Evolutionary conservation across 1,140 invertebrate species (phyloP).

Genomic region (Drosophila lowei): DNA sequence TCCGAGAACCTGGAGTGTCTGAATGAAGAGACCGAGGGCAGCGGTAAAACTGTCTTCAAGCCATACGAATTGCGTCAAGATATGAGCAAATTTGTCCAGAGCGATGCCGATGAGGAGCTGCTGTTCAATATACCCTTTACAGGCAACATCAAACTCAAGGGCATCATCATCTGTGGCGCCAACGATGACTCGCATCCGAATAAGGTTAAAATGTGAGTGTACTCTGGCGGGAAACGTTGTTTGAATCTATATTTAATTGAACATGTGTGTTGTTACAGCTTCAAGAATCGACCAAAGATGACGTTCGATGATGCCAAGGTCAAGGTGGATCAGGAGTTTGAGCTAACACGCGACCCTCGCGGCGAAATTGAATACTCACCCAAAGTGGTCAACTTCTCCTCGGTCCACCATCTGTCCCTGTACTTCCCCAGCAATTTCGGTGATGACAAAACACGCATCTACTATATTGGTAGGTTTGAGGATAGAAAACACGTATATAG

Average conservation of each 20-base stretch:
- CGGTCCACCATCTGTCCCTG: conserved; percentile 93
- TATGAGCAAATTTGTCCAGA: conserved; percentile 91
- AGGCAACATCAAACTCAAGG: conserved; percentile 97
- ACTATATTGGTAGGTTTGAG: conserved; percentile 90
- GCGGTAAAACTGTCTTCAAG: conserved; percentile 95
- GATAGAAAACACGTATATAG: not conserved
- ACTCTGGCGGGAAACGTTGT: not conserved
- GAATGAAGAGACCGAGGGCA: conserved; percentile 93
- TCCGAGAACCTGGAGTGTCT: conserved; percentile 94
- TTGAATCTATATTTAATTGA: not conserved
- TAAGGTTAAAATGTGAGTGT: conserved; percentile 93
- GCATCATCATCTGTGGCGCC: conserved; percentile 94
- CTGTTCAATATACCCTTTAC: conserved; percentile 98
- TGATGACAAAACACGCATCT: conserved; percentile 91
- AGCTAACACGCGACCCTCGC: conserved; percentile 90
- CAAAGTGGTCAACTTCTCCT: conserved; percentile 95
- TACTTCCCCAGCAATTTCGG: conserved; percentile 96
- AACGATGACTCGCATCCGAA: conserved; percentile 92
- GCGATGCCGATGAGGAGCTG: conserved; percentile 96
- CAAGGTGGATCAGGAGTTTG: conserved; percentile 95
- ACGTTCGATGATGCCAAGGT: conserved; percentile 93
- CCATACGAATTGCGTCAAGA: conserved; percentile 94
- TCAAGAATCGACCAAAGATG: conserved; percentile 96
- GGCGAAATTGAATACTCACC: conserved; percentile 94
- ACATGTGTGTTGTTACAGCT: conserved; percentile 85